Evolutionary conservation across 2,888 invertebrate species (phyloP).

Genomic region (Cybosia mesomella): DNA sequence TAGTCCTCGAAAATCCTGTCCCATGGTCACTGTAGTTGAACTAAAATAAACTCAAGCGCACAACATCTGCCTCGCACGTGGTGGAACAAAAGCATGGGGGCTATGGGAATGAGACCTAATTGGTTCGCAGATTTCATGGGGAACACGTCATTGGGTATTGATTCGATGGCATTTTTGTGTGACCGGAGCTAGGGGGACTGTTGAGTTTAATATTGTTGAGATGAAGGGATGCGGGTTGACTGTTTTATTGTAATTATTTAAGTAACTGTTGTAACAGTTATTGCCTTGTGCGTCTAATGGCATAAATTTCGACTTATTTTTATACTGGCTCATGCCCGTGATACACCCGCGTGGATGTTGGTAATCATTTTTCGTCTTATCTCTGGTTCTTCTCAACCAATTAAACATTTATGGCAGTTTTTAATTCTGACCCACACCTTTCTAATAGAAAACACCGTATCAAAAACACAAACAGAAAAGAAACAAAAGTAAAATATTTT

Average conservation of each 20-base stretch:
- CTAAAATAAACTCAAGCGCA: slow-evolving; percentile 65
- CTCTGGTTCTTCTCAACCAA: no score
- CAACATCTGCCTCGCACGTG: slow-evolving; percentile 78
- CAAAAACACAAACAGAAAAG: no score
- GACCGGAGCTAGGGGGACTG: background rate
- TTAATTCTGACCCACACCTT: no score
- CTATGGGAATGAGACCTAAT: slow-evolving; percentile 52
- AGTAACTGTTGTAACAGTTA: background rate
- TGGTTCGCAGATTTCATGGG: slow-evolving; percentile 46
- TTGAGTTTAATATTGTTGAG: slow-evolving; percentile 3
- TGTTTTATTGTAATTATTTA: background rate
- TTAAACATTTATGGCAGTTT: no score
- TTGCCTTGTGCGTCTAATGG: background rate
- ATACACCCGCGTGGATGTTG: no score
- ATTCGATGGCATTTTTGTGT: slow-evolving; percentile 18
- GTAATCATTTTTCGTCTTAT: no score
- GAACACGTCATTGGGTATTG: slow-evolving; percentile 27
- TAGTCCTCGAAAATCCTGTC: slow-evolving; percentile 14
- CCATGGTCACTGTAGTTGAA: slow-evolving; percentile 23
- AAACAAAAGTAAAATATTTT: no score
- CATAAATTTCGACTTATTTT: background rate
- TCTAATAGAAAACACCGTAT: no score
- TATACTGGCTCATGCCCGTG: background rate
- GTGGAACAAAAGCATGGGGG: slow-evolving; percentile 60
- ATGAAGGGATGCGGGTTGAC: slow-evolving; percentile 10